phyloP scores from a whole-genome alignment of 2,888 invertebrate genomes.

The Mythimna impura region DNA sequence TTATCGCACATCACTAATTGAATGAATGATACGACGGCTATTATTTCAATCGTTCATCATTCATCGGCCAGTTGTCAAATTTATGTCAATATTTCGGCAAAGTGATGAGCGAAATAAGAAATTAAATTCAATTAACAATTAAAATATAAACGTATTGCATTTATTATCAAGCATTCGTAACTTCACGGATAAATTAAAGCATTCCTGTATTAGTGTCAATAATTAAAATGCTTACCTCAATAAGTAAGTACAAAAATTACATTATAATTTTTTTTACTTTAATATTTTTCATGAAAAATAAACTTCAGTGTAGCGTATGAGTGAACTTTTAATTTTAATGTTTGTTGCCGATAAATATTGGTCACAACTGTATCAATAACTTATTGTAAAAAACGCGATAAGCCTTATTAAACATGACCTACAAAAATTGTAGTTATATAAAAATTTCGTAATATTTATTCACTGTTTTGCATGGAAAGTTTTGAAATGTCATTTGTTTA shows the following conservation, averaged over 20 bases:
- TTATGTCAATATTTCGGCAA: constrained; percentile 47
- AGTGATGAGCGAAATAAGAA: constrained; percentile 12
- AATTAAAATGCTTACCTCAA: constrained; percentile 55
- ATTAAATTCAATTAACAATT: constrained; percentile 28
- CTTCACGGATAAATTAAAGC: constrained; percentile 17
- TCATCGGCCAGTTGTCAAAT: constrained; percentile 17
- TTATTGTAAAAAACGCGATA: not conserved
- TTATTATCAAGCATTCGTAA: constrained; percentile 41
- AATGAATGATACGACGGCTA: constrained; percentile 3
- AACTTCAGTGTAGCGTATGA: not conserved
- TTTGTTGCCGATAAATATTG: not conserved
- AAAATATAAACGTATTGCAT: constrained; percentile 38
- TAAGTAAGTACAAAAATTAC: constrained; percentile 52
- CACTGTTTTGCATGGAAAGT: not conserved
- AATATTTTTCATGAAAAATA: not conserved
- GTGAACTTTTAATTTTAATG: not conserved
- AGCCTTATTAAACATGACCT: constrained; percentile 12
- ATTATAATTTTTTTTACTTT: constrained; percentile 8
- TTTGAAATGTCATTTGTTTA: not conserved
- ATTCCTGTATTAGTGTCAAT: constrained; percentile 51
- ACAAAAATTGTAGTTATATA: constrained; percentile 34
- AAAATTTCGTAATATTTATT: constrained; percentile 38
- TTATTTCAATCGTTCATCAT: not conserved
- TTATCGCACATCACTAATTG: constrained; percentile 16
- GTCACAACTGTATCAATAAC: constrained; percentile 31